A percentile compares a stretch with the other conserved stretches of the same genome.
Evolutionary conservation across 2,113 vertebrate species (phyloP).

Genomic region (Blennius ocellaris): DNA sequence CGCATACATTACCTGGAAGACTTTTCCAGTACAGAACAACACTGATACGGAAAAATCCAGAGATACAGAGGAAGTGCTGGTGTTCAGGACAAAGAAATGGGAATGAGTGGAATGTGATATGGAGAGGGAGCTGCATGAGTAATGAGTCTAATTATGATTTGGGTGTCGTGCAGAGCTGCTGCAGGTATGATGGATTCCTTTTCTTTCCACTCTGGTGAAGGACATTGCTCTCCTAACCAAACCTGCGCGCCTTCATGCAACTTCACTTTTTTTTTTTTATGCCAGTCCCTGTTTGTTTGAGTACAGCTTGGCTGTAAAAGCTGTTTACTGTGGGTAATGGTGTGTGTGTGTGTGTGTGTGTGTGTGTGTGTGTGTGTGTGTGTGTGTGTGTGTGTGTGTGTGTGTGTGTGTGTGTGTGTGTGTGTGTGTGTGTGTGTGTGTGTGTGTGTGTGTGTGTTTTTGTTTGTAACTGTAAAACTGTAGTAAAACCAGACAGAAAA

Average conservation of each 20-base stretch:
- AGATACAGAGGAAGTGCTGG: constrained; percentile 19
- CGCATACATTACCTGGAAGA: not conserved
- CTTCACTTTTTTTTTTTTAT: constrained; percentile 4
- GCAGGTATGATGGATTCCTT: constrained; percentile 74
- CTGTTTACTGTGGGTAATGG: constrained; percentile 69
- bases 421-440: constrained; percentile 35
- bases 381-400: too few relatives aligned
- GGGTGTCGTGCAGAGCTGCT: constrained; percentile 53
- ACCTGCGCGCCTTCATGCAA: constrained; percentile 6
- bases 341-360: constrained; percentile 14
- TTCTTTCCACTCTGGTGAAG: constrained; percentile 57
- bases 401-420: constrained; percentile 55
- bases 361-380: constrained; percentile 35
- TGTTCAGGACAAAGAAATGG: constrained; percentile 39
- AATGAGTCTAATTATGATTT: constrained; percentile 80
- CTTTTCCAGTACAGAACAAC: constrained; percentile 4
- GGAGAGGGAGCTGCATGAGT: constrained; percentile 69
- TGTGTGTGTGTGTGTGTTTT: constrained; percentile 38
- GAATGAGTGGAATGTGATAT: constrained; percentile 64
- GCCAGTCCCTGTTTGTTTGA: constrained; percentile 12
- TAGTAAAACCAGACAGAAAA: constrained; percentile 54
- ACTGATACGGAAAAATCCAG: not conserved
- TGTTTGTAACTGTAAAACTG: constrained; percentile 51
- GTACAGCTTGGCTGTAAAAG: constrained; percentile 56
- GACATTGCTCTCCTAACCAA: constrained; percentile 51